Conservation (phyloP, 2,113 vertebrate genomes). For the Axis porcinus region DNA sequence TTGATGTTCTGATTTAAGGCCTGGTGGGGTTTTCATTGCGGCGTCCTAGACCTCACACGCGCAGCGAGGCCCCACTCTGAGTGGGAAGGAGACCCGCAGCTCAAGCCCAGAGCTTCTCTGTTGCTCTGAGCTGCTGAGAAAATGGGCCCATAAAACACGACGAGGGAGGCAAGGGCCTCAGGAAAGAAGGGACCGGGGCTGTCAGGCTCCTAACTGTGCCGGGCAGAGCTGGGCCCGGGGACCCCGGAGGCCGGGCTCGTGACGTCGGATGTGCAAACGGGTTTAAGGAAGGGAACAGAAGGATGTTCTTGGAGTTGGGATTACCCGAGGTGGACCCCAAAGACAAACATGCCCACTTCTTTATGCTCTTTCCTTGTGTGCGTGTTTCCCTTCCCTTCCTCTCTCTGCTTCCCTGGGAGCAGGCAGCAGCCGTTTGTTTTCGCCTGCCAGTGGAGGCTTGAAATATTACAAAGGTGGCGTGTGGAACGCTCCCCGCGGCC, state of each 20-base stretch:
- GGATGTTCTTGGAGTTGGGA: fast-evolving
- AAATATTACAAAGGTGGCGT: conserved; percentile 79
- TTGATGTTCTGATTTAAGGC: conserved; percentile 29
- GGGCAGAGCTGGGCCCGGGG: not conserved
- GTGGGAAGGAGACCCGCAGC: not conserved
- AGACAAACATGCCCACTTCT: not conserved
- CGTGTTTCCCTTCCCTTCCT: not conserved
- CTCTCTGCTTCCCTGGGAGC: conserved; percentile 56
- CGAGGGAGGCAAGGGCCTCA: not conserved
- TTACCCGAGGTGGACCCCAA: not conserved
- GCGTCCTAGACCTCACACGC: fast-evolving
- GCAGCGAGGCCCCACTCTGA: fast-evolving
- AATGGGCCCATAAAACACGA: conserved; percentile 39
- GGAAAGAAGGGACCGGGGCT: not conserved
- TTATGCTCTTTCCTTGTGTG: not conserved
- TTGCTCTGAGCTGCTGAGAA: conserved; percentile 44
- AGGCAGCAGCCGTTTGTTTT: conserved; percentile 71
- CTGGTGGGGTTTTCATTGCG: not conserved
- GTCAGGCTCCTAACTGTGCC: not conserved
- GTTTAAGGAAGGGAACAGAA: fast-evolving
- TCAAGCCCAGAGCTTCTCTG: not conserved
- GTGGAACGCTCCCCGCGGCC: conserved; percentile 78
- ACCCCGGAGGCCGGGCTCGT: not conserved
- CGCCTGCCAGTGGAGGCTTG: conserved; percentile 75
- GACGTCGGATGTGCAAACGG: not conserved